Base-by-base conservation (phyloP, 2,888 invertebrate species). In the Drosophila differens region DNA sequence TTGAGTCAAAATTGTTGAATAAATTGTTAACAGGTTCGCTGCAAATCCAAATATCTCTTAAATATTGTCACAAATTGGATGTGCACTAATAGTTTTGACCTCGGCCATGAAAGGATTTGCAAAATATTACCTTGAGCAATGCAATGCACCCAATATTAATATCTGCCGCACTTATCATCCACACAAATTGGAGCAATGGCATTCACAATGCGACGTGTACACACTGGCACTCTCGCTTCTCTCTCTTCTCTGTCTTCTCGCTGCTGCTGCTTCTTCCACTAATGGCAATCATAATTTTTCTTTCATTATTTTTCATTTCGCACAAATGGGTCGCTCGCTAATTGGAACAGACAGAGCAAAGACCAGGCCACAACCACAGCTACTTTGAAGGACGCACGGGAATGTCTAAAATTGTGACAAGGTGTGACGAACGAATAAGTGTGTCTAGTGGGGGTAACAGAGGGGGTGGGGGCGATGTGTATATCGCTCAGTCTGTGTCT, bases 31-130 rank as follows among this genome's bases (percentile, higher is more conserved):
- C 88, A 88, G 88, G 91, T 88, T 89, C 72, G 70, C 52, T 47
- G 67, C 54, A 60, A 70, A 49, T 63, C 55, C 63, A 74, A 64
- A 53, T 25, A 12, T 14, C 19, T 69, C 53, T 58, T 5, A 74
- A 81, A 70, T 75, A 66, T 86, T 76, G 76, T 73, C 79, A 76
- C 79, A 91, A 87, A 89, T 91, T 91, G 85, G 91, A 73, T 61
- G 83, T 76, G 89, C 91, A 84, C 87, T 89, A 89, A 91, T 90
- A 89, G 81, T 79, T 81, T 55, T 82, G 88, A 83, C 91, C 90
- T 90, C 91, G 88, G 85, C 91, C 90, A 82, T 90, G 90, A 90
- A 91, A 87, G 91, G 90, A 89, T 91, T 90, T 78, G 51, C 70
- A 30, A 70, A 68, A 39, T 55, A 25, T 72, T 49, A 61, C 74